A percentile compares a stretch with the other conserved stretches of the same genome.
phyloP scores from a whole-genome alignment of 2,113 vertebrate species.

The Cinclus mexicanus region DNA sequence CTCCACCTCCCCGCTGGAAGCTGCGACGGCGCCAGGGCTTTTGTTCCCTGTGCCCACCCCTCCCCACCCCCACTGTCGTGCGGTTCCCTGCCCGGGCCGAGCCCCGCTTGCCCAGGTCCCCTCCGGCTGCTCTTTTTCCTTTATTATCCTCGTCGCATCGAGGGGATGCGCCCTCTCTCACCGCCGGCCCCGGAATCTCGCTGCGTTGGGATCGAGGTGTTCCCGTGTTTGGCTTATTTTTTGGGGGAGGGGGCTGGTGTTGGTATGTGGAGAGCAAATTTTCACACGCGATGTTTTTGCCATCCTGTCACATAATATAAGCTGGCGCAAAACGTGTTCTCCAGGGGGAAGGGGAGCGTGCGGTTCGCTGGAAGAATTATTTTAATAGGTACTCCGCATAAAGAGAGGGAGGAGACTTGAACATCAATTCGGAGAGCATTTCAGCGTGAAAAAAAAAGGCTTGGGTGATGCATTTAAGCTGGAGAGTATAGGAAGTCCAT shows the following conservation, averaged over 20 bases:
- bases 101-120: background rate
- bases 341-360: background rate
- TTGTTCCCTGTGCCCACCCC: constrained; percentile 1
- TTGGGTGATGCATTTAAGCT: background rate
- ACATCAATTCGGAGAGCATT: background rate
- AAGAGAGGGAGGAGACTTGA: constrained; percentile 31
- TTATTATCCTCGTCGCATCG: background rate
- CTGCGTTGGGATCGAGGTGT: background rate
- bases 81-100: background rate
- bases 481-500: background rate
- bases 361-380: background rate
- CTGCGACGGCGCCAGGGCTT: background rate
- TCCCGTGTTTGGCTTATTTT: background rate
- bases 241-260: no score
- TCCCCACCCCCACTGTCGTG: background rate
- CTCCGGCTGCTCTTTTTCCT: background rate
- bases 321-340: background rate
- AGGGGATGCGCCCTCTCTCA: background rate
- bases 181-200: background rate
- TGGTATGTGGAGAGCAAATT: background rate
- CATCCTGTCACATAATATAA: background rate
- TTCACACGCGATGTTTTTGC: background rate
- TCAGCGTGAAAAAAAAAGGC: background rate
- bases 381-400: constrained; percentile 36
- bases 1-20: background rate